These are phyloP conservation scores for Amaurobius ferox DNA, from an alignment of 2,888 invertebrate species.

Conservation along the genomic window DNA sequence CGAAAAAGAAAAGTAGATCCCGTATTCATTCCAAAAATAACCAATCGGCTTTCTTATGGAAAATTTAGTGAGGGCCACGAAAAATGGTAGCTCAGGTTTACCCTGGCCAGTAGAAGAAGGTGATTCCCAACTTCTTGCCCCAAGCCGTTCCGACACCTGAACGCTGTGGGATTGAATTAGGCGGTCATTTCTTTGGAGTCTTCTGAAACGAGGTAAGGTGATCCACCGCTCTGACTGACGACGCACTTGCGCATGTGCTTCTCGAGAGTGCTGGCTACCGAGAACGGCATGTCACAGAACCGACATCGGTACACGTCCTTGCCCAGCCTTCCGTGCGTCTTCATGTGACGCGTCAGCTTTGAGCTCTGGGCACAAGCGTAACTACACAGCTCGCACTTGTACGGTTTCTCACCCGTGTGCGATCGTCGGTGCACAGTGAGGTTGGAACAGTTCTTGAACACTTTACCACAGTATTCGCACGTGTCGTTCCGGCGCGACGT, in stretches of 20 bases:
- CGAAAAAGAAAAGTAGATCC: too few species aligned
- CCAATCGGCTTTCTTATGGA: too few species aligned
- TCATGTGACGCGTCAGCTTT: constrained; percentile 99
- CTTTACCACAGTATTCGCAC: constrained; percentile 92
- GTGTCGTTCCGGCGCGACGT: constrained; percentile 89
- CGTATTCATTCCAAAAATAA: too few species aligned
- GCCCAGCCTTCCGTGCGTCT: constrained; percentile 97
- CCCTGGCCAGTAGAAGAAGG: too few species aligned
- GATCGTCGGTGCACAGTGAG: constrained; percentile 97
- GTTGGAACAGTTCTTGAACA: constrained; percentile 98
- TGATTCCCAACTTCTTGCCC: constrained; percentile 10
- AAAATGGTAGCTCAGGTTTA: too few species aligned
- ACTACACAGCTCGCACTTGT: constrained; percentile 98
- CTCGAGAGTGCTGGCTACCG: constrained; percentile 98
- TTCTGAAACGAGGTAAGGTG: constrained; percentile 62
- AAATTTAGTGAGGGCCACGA: too few species aligned
- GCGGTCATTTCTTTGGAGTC: constrained; percentile 66
- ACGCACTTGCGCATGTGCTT: constrained; percentile 99
- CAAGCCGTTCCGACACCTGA: not conserved
- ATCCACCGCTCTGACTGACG: constrained; percentile 84
- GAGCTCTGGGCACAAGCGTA: constrained; percentile 99
- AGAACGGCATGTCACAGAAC: constrained; percentile 99
- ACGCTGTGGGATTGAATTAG: not conserved
- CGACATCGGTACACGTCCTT: constrained; percentile 99
- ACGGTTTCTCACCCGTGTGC: constrained; percentile 99